These are phyloP conservation scores for Periparus ater DNA, from an alignment of 2,797 vertebrate genomes.

Conservation along the genomic window DNA sequence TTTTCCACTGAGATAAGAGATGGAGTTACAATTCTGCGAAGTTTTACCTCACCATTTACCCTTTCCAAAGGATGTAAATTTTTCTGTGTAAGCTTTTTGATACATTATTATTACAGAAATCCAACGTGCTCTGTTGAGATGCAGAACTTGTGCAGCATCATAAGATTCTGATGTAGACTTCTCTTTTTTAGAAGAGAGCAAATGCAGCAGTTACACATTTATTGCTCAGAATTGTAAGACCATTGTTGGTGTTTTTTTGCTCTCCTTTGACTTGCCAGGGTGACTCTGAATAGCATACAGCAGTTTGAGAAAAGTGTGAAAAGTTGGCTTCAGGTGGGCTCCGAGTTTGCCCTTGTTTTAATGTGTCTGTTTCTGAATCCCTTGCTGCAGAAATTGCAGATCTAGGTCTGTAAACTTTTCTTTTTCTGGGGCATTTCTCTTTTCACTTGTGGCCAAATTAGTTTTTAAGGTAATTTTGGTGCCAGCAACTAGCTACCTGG, in stretches of 20 bases:
- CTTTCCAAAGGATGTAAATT: background rate
- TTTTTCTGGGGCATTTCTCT: background rate
- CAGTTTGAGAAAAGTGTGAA: no score
- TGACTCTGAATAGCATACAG: background rate
- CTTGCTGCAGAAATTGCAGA: background rate
- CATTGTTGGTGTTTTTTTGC: background rate
- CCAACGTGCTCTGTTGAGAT: background rate
- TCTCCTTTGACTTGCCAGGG: background rate
- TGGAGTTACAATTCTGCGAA: background rate
- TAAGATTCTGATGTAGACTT: background rate
- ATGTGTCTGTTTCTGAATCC: background rate
- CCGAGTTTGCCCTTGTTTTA: background rate
- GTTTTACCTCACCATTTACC: background rate
- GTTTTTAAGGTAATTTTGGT: background rate
- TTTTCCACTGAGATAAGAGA: background rate
- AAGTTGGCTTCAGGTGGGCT: background rate
- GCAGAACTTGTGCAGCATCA: background rate
- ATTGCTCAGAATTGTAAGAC: background rate
- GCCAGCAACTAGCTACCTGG: background rate
- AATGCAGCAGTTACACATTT: background rate
- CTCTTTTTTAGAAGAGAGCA: background rate
- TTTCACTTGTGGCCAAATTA: background rate
- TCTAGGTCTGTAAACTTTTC: background rate
- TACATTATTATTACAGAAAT: background rate
- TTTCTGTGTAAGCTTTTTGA: background rate